Percentiles rank a stretch among this genome's conserved stretches.
phyloP scores from a whole-genome alignment of 2,113 vertebrate genomes.

The Taurulus bubalis region DNA sequence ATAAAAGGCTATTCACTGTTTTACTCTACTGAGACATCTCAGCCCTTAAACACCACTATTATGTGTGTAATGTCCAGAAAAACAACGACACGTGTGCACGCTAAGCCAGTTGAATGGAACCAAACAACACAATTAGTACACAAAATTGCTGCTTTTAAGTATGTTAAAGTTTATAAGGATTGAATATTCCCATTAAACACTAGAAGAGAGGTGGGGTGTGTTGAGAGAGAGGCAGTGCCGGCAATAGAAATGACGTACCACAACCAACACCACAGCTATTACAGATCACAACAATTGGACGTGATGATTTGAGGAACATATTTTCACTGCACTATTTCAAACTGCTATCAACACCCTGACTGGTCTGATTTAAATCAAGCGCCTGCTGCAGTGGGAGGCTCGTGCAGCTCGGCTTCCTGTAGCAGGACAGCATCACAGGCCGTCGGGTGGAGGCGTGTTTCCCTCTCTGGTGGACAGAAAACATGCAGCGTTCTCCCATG shows the following conservation, averaged over 20 bases:
- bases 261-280: not conserved
- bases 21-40: not conserved
- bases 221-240: not conserved
- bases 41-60: no score
- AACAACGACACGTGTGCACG: not conserved
- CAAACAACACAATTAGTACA: not conserved
- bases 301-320: constrained; percentile 4
- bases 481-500: not conserved
- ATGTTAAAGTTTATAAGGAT: not conserved
- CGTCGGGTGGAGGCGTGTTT: not conserved
- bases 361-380: not conserved
- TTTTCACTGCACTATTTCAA: constrained; percentile 10
- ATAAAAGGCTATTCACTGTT: not conserved
- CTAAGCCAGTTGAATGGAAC: not conserved
- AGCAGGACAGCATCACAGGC: constrained; percentile 7
- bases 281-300: constrained; percentile 11
- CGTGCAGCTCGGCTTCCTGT: not conserved
- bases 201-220: not conserved
- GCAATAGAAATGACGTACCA: constrained; percentile 5
- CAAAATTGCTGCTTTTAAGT: not conserved
- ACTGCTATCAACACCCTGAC: constrained; percentile 4
- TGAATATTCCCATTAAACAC: not conserved
- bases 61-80: not conserved
- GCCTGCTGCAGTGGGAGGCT: not conserved
- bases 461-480: not conserved